Evolutionary conservation across 1,140 invertebrate species (phyloP).

Genomic region (Trichoplusia ni): DNA sequence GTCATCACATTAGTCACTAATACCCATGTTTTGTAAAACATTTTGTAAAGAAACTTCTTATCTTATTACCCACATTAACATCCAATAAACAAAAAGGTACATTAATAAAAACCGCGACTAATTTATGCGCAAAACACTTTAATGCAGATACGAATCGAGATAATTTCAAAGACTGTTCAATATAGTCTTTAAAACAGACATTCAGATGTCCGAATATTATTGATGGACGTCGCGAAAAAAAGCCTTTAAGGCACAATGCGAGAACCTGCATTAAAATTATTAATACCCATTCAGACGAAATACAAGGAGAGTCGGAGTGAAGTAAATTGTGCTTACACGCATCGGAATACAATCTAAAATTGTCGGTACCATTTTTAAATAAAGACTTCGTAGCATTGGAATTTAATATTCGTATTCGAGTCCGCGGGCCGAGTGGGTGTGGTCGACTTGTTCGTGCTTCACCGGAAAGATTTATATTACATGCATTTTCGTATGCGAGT

Average conservation of each 20-base stretch:
- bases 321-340: constrained; percentile 52
- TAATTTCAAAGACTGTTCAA: constrained; percentile 60
- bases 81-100: constrained; percentile 22
- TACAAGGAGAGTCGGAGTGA: constrained; percentile 24
- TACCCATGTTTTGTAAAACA: neutral
- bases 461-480: constrained; percentile 81
- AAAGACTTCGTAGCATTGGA: constrained; percentile 73
- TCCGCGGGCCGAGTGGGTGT: constrained; percentile 73
- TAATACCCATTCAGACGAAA: constrained; percentile 72
- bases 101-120: constrained; percentile 45
- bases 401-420: constrained; percentile 79
- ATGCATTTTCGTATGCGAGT: constrained; percentile 76
- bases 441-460: constrained; percentile 72
- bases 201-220: constrained; percentile 75
- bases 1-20: constrained; percentile 15
- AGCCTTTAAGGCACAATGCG: constrained; percentile 68
- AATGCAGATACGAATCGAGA: constrained; percentile 54
- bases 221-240: constrained; percentile 71
- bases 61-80: constrained; percentile 7
- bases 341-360: constrained; percentile 67
- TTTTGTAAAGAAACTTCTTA: neutral
- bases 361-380: constrained; percentile 62
- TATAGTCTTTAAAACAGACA: constrained; percentile 65
- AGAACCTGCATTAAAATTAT: constrained; percentile 77
- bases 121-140: constrained; percentile 52